Percentiles rank a stretch among this genome's conserved stretches.
phyloP scores from a whole-genome alignment of 2,888 invertebrate species.

The Temnothorax ravouxi region DNA sequence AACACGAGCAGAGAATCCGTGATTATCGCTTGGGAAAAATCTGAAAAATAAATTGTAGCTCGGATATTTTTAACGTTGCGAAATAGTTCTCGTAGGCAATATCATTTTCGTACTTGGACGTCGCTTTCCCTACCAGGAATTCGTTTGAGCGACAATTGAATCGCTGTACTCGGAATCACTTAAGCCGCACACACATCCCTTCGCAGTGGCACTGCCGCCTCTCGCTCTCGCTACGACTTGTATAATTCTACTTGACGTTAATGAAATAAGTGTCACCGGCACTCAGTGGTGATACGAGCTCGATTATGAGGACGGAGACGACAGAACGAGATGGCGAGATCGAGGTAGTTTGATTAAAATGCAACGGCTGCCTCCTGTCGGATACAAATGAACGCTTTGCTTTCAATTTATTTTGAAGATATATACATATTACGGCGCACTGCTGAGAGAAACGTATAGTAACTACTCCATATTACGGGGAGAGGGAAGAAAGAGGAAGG shows the following conservation, averaged over 20 bases:
- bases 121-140: conserved; percentile 65
- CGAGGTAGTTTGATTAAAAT: conserved; percentile 62
- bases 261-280: conserved; percentile 78
- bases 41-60: background rate
- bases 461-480: background rate
- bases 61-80: background rate
- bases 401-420: conserved; percentile 49
- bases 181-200: conserved; percentile 57
- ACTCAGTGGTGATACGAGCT: conserved; percentile 64
- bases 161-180: conserved; percentile 72
- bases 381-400: conserved; percentile 49
- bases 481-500: no score
- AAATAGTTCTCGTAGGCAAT: background rate
- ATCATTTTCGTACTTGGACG: conserved; percentile 45
- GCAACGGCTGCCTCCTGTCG: conserved; percentile 35
- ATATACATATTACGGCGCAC: background rate
- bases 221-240: conserved; percentile 69
- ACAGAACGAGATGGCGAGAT: conserved; percentile 41
- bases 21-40: background rate
- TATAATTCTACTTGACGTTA: conserved; percentile 78
- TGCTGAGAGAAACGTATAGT: conserved; percentile 5
- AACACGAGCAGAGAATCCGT: background rate
- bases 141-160: conserved; percentile 70
- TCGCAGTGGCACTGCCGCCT: conserved; percentile 49
- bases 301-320: conserved; percentile 65